Conservation (phyloP, 2,113 vertebrate genomes). For the Odocoileus hemionus region DNA sequence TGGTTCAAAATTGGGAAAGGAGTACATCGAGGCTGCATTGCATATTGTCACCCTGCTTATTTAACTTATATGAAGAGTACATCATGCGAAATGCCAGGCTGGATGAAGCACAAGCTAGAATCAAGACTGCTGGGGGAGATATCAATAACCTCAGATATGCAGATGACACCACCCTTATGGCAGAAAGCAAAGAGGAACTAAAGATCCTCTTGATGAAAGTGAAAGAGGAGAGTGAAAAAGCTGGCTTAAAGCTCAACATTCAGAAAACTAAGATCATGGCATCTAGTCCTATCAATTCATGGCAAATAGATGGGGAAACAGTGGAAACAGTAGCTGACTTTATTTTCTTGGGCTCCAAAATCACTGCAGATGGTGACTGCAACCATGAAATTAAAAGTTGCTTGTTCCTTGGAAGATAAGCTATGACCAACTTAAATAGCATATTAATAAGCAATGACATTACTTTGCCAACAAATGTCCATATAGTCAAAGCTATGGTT, state of each 20-base stretch:
- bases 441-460: neutral
- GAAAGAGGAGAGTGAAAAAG: neutral
- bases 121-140: neutral
- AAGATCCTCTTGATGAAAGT: neutral
- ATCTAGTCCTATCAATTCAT: neutral
- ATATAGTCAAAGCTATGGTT: neutral
- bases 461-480: neutral
- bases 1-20: neutral
- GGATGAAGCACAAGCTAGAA: neutral
- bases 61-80: neutral
- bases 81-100: neutral
- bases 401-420: neutral
- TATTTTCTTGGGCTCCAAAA: neutral
- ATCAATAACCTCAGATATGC: neutral
- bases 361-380: neutral
- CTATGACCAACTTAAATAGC: neutral
- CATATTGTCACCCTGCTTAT: neutral
- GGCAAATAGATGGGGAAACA: neutral
- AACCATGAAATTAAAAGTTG: neutral
- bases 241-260: neutral
- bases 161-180: neutral
- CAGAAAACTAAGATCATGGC: neutral
- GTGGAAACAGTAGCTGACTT: neutral
- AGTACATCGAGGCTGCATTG: neutral
- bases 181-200: neutral